Base-by-base conservation (phyloP, 1,140 invertebrate species). In the Nasonia longicornis region DNA sequence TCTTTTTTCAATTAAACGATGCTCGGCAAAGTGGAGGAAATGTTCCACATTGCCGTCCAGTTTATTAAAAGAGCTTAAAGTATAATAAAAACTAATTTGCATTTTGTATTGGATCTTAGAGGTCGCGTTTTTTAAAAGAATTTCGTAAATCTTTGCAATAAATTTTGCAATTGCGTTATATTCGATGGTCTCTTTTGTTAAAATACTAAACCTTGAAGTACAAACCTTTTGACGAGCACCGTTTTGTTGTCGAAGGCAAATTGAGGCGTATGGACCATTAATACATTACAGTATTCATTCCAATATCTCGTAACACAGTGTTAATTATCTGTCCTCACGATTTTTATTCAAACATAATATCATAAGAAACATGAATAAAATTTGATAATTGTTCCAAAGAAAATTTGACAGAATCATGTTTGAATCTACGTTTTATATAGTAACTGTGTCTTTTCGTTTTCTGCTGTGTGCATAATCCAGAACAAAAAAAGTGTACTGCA, bases 231-330 rank as follows among this genome's bases (percentile, higher is more conserved):
- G 76, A 82, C 70, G 70, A 74, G 76, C 63, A 78, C 42, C 48
- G 29, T 82, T 78, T 79, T 69, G 71, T 82, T 82, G 63, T 74
- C 66, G 35, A 75, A 75, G 77, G 81, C 72, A 82, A 82, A 82
- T 82, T 82, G 76, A 79, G 77, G 72, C 81, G 71, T 79, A 82
- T 79, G 81, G 75, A 82, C 81, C 81, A 82, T 82, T 70, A 79
- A 69, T 79, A 82, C 72, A 82, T 79, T 70, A 31, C 81, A 82
- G 77, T 82, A 82, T 82, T 82, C 81, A 82, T 82, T 82, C 81
- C 81, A 82, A 79, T 82, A 79, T 77, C 63, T 77, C 35, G 42
- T 76, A 76, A 70, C 35, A 58, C 48, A 71, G 29, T 76, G 45
- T 81, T 71, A 80, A 71, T 42, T 74, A 74, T 69, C 42, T 66